Percentiles rank a stretch among this genome's conserved stretches.
phyloP scores from a whole-genome alignment of 2,888 invertebrate species.

The Nephrotoma flavescens region DNA sequence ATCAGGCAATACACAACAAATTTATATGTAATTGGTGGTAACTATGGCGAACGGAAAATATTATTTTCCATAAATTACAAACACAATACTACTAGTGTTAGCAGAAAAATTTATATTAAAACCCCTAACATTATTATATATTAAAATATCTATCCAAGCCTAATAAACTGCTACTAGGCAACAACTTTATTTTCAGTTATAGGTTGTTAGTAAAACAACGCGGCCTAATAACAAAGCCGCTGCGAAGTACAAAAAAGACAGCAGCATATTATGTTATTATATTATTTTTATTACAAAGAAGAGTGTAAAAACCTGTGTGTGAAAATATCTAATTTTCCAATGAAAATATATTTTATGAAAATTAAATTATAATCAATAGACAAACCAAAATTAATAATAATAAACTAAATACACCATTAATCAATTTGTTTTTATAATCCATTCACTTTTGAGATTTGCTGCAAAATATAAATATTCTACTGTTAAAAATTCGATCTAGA shows the following conservation, averaged over 20 bases:
- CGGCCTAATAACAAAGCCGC: background rate
- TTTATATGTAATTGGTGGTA: background rate
- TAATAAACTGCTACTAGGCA: background rate
- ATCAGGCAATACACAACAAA: background rate
- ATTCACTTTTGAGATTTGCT: background rate
- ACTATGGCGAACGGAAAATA: background rate
- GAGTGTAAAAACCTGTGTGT: background rate
- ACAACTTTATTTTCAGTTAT: background rate
- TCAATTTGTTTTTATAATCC: background rate
- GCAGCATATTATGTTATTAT: background rate
- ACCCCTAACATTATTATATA: background rate
- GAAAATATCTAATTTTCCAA: background rate
- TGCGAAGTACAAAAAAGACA: background rate
- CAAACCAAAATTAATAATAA: background rate
- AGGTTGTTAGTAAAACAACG: background rate
- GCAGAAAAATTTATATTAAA: background rate
- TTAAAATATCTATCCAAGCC: background rate
- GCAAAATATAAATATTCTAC: background rate
- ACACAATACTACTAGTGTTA: background rate
- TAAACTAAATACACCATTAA: background rate
- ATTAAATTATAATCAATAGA: background rate
- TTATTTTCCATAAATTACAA: background rate
- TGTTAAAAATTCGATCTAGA: background rate
- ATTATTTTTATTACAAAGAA: background rate
- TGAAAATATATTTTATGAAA: constrained; percentile 1